These are phyloP conservation scores for Aptenodytes patagonicus DNA, from an alignment of 2,113 vertebrate genomes.

Conservation along the genomic window DNA sequence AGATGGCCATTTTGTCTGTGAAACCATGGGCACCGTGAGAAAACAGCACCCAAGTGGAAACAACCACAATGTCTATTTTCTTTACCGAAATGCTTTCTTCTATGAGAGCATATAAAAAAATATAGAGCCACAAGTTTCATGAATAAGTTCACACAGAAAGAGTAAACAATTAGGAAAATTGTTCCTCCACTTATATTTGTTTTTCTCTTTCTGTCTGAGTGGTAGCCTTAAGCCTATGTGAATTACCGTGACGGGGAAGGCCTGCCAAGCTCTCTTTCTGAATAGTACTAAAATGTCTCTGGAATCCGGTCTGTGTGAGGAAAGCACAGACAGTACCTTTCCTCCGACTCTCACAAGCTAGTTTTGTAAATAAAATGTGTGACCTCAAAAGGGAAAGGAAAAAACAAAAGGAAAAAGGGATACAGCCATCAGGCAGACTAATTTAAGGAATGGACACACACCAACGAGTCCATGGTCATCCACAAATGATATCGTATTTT, in stretches of 20 bases:
- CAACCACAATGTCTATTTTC: neutral
- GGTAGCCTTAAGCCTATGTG: slow-evolving; percentile 3
- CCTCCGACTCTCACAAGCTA: neutral
- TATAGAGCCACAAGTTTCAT: neutral
- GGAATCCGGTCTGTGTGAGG: neutral
- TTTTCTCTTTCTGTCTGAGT: slow-evolving; percentile 44
- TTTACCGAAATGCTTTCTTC: neutral
- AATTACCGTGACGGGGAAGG: neutral
- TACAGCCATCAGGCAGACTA: neutral
- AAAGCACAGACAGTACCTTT: slow-evolving; percentile 19
- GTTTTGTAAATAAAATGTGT: slow-evolving; percentile 29
- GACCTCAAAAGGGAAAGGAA: neutral
- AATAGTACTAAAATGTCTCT: slow-evolving; percentile 16
- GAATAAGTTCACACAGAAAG: neutral
- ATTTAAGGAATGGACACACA: slow-evolving; percentile 4
- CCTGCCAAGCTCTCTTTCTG: slow-evolving; percentile 26
- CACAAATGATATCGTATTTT: neutral
- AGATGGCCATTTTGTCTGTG: neutral
- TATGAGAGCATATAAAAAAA: neutral
- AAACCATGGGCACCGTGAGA: neutral
- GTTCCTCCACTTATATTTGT: neutral
- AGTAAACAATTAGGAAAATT: slow-evolving; percentile 13
- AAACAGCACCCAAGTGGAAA: neutral
- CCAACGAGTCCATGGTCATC: neutral
- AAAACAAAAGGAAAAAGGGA: neutral